Base-by-base conservation (phyloP, 2,888 invertebrate species). In the Thera obeliscata region DNA sequence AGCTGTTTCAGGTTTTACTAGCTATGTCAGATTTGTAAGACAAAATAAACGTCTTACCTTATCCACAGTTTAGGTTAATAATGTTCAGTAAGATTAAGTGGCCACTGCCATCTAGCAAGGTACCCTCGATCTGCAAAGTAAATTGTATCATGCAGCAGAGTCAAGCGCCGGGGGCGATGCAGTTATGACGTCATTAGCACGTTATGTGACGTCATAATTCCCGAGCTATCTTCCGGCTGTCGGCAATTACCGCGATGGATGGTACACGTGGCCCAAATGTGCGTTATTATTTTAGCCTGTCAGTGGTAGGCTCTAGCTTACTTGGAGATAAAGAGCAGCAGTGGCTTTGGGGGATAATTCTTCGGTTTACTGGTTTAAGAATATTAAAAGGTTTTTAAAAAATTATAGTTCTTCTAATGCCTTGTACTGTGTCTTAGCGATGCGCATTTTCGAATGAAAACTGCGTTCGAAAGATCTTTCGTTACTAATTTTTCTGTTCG, bases 131-230 rank as follows among this genome's bases (percentile, higher is more conserved):
- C 63, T 69, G 63, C 66, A 64, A 68, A 68, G 68, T 68, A 71
- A 70, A 75, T 67, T 64, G 73, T 72, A 67, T 62, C 67, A 67
- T 68, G 70, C 76, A 76, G 78, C 79, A 80, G 81, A 86, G 85
- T 86, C 82, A 84, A 81, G 81, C 77, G 82, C 84, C 77, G 78
- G 81, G 84, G 87, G 87, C 90, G 88, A 90, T 90, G 91, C 90
- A 90, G 91, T 91, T 91, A 91, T 88, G 90, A 89, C 90, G 88
- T 90, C 91, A 91, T 91, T 91, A 91, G 87, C 88, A 89, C 89
- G 88, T 89, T 89, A 89, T 90, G 88, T 90, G 88, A 89, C 87
- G 89, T 90, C 87, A 86, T 90, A 90, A 90, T 86, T 90, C 88
- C 81, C 80, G 67, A 84, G 88, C 86, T 90, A 91, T 91, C 90